Base-by-base conservation (phyloP, 2,888 invertebrate genomes). In the Deilephila elpenor region DNA sequence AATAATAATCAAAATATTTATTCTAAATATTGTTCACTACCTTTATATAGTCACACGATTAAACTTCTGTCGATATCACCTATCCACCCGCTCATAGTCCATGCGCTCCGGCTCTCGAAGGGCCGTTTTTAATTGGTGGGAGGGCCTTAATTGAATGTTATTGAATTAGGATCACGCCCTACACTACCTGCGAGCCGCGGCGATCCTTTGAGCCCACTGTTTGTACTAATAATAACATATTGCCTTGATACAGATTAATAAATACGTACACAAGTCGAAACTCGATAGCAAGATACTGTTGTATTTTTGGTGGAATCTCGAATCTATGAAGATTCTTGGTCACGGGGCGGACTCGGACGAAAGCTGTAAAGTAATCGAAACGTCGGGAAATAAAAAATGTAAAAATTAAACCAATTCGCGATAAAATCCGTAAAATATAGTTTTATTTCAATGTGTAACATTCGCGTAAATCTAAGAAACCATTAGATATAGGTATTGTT, bases 71-170 rank as follows among this genome's bases (percentile, higher is more conserved):
- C 4, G 7, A 34, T 32, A 29, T 64, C 32, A 19, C 34, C n/a
- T 44, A 75, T 44, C 78, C 70, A 78, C 80, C 83, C 84, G 81
- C 74, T 73, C n/a, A 14, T 11, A 71, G 73, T 82, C 78, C 56
- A 59, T 72, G 74, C 56, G 32, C 53, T 74, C 67, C 75, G 74
- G 75, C 77, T 78, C 82, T 80, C 76, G 71, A 75, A 76, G 79
- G 79, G 80, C 85, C 85, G 82, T 83, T 85, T 82, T 83, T 89
- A 90, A 92, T 90, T 88, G 85, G 85, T 80, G 86, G 82, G 86
- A 82, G 83, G 79, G 80, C 75, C 80, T 85, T 92, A 93, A 93
- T 92, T 91, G 92, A 91, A 92, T 89, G 90, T 93, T 92, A 93
- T 93, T 92, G 90, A 92, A 92, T 92, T 88, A 90, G 90, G 85